Percentiles rank a stretch among this genome's conserved stretches.
Evolutionary conservation across 2,113 vertebrate species (phyloP).

Genomic region (Mesocricetus auratus): DNA sequence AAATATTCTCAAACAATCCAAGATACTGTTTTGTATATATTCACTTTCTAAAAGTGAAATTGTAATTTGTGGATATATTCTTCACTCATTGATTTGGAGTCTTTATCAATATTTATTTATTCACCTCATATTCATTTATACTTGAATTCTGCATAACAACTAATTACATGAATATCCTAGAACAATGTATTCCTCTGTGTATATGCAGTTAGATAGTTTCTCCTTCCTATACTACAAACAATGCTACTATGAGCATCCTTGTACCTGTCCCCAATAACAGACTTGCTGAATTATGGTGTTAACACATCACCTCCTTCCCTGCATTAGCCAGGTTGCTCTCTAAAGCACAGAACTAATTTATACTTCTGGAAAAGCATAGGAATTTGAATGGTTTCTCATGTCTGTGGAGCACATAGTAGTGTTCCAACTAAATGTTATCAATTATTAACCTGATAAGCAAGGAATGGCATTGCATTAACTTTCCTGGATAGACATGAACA

Average conservation of each 20-base stretch:
- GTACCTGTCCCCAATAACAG: not conserved
- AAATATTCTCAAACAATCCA: not conserved
- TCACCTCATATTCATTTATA: not conserved
- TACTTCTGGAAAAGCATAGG: not conserved
- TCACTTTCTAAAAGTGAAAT: not conserved
- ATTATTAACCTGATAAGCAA: not conserved
- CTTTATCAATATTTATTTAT: not conserved
- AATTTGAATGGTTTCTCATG: slow-evolving; percentile 11
- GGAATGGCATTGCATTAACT: not conserved
- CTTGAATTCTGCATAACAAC: not conserved
- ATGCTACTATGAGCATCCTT: not conserved
- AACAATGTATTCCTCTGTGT: not conserved
- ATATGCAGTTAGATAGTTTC: not conserved
- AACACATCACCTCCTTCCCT: not conserved
- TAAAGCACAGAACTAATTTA: not conserved
- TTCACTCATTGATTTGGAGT: not conserved
- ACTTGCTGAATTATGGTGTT: not conserved
- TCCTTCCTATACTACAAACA: not conserved
- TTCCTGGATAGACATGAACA: not conserved
- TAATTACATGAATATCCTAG: not conserved
- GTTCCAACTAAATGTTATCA: not conserved
- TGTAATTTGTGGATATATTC: not conserved
- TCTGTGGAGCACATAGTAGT: not conserved
- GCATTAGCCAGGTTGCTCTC: not conserved
- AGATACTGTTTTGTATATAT: not conserved